Conservation (phyloP, 2,113 vertebrate species). For the Nothobranchius kuhntae region DNA sequence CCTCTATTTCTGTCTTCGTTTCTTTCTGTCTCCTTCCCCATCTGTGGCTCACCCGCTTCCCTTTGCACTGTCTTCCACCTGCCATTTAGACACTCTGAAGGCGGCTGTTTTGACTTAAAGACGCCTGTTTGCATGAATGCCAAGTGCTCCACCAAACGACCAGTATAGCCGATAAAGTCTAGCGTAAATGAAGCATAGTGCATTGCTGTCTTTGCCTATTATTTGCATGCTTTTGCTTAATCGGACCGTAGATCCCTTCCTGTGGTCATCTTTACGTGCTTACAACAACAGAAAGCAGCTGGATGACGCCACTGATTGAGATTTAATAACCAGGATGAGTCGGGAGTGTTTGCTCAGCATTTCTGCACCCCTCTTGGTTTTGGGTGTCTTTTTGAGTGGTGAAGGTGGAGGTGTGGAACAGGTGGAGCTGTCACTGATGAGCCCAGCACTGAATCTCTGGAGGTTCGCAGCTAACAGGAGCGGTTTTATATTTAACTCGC, state of each 20-base stretch:
- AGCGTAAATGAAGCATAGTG: constrained; percentile 2
- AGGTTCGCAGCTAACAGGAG: constrained; percentile 28
- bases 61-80: constrained; percentile 37
- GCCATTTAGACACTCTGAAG: constrained; percentile 41
- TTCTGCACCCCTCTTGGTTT: neutral
- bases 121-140: constrained; percentile 9
- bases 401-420: constrained; percentile 37
- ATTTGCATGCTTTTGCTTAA: constrained; percentile 17
- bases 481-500: constrained; percentile 56
- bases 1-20: constrained; percentile 58
- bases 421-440: constrained; percentile 33
- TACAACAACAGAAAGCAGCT: constrained; percentile 4
- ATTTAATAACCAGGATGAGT: neutral
- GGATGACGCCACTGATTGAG: neutral
- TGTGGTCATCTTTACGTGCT: neutral
- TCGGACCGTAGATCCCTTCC: neutral
- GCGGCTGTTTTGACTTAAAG: constrained; percentile 46
- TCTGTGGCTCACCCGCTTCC: constrained; percentile 42
- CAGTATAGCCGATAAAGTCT: constrained; percentile 11
- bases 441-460: constrained; percentile 16
- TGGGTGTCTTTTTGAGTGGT: constrained; percentile 4
- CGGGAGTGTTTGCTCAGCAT: neutral
- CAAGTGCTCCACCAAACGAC: constrained; percentile 22
- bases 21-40: constrained; percentile 39
- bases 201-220: neutral